phyloP scores from a whole-genome alignment of 2,888 invertebrate genomes.

The Brachypalpus laphriformis region DNA sequence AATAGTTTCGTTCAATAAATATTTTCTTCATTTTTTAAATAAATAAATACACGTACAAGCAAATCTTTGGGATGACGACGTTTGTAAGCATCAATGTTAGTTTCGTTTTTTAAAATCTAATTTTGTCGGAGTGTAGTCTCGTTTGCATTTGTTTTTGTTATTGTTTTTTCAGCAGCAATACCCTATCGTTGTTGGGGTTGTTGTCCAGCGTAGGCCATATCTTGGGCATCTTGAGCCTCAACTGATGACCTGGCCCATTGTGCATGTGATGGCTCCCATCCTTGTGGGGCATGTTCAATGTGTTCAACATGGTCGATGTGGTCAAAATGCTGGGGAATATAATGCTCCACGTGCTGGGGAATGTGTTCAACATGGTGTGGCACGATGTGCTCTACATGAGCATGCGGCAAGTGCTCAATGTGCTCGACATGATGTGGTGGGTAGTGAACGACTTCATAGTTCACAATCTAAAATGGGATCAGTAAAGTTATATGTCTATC shows the following conservation, averaged over 20 bases:
- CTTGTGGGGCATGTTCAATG: conserved; percentile 83
- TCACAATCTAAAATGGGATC: conserved; percentile 85
- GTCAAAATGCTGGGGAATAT: conserved; percentile 79
- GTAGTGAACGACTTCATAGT: conserved; percentile 94
- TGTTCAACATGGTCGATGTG: conserved; percentile 82
- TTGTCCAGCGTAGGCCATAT: conserved; percentile 81
- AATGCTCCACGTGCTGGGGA: conserved; percentile 79
- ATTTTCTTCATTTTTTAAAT: conserved; percentile 41
- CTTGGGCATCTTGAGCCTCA: conserved; percentile 81
- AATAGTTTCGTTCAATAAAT: conserved; percentile 67
- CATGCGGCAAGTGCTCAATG: conserved; percentile 77
- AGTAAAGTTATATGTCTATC: neutral
- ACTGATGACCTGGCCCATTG: conserved; percentile 86
- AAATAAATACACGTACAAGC: conserved; percentile 73
- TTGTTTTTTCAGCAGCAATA: neutral
- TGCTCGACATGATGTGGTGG: conserved; percentile 84
- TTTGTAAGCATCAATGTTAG: conserved; percentile 68
- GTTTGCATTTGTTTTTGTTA: conserved; percentile 41
- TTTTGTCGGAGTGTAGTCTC: conserved; percentile 73
- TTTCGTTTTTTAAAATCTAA: conserved; percentile 75
- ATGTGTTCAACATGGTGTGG: conserved; percentile 77
- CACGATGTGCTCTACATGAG: conserved; percentile 79
- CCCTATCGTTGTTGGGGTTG: conserved; percentile 74
- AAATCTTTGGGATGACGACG: conserved; percentile 77
- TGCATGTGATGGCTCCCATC: conserved; percentile 84